Evolutionary conservation across 2,113 vertebrate genomes (phyloP).

Genomic region (Marcusenius ussheri): DNA sequence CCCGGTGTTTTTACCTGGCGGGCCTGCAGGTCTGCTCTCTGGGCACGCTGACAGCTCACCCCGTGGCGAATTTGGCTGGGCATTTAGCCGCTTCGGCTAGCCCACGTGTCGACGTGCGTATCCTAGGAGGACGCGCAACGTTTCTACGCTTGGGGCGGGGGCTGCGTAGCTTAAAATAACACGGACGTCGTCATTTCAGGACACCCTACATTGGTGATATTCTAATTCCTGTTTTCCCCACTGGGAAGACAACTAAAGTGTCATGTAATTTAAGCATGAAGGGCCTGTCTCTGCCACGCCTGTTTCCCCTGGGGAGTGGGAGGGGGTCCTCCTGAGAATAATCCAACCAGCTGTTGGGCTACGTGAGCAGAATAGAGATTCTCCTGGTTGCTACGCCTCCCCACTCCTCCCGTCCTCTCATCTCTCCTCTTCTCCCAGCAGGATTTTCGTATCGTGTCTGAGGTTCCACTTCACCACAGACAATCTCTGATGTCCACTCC

Average conservation of each 20-base stretch:
- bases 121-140: neutral
- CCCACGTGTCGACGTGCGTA: neutral
- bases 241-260: neutral
- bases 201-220: neutral
- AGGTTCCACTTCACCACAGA: neutral
- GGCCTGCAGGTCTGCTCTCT: neutral
- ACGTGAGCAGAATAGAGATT: constrained; percentile 16
- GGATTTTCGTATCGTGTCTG: neutral
- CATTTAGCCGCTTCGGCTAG: neutral
- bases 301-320: neutral
- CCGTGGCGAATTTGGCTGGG: no score
- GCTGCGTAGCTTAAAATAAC: neutral
- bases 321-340: neutral
- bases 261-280: neutral
- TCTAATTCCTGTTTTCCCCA: neutral
- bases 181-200: neutral
- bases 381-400: neutral
- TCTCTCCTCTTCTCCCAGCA: neutral
- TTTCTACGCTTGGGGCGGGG: neutral
- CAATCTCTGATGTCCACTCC: neutral
- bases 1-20: neutral
- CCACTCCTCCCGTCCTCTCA: neutral
- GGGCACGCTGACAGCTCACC: neutral
- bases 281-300: neutral
- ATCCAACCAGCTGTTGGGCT: constrained; percentile 16